These are phyloP conservation scores for Lanistes nyassanus DNA, from an alignment of 1,140 invertebrate genomes.

Conservation along the genomic window DNA sequence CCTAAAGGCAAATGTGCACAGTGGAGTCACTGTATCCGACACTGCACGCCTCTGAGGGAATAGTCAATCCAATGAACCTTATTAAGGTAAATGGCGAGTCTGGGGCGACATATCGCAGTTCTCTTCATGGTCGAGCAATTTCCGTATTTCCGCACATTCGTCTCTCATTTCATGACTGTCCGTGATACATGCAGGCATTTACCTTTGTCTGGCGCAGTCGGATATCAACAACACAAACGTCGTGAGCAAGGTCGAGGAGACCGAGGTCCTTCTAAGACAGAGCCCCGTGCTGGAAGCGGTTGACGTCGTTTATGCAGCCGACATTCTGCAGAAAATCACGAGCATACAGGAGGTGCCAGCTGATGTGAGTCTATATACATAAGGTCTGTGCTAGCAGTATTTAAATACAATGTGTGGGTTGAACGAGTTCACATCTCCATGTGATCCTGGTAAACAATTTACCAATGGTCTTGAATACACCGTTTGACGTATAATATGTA, in stretches of 20 bases:
- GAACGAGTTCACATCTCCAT: not conserved
- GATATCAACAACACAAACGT: not conserved
- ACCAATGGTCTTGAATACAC: not conserved
- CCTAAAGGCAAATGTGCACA: too few relatives aligned
- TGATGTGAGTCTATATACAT: not conserved
- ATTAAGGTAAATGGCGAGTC: too few relatives aligned
- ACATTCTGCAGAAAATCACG: slow-evolving; percentile 21
- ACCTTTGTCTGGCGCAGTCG: not conserved
- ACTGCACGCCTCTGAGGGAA: too few relatives aligned
- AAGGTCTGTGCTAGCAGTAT: too few relatives aligned
- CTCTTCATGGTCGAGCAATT: too few relatives aligned
- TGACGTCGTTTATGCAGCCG: slow-evolving; percentile 25
- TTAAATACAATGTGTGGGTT: not conserved
- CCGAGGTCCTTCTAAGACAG: not conserved
- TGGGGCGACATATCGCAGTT: too few relatives aligned
- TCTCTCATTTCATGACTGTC: too few relatives aligned
- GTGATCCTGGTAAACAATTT: not conserved
- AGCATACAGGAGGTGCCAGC: slow-evolving; percentile 4
- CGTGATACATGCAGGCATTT: not conserved
- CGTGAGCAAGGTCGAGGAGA: not conserved
- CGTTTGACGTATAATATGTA: not conserved
- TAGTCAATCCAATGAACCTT: too few relatives aligned
- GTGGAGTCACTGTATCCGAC: too few relatives aligned
- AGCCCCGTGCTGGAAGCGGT: not conserved
- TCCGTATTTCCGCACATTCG: too few relatives aligned